A percentile compares a stretch with the other conserved stretches of the same genome.
phyloP scores from a whole-genome alignment of 2,797 vertebrate species.

The Ispidina lecontei region DNA sequence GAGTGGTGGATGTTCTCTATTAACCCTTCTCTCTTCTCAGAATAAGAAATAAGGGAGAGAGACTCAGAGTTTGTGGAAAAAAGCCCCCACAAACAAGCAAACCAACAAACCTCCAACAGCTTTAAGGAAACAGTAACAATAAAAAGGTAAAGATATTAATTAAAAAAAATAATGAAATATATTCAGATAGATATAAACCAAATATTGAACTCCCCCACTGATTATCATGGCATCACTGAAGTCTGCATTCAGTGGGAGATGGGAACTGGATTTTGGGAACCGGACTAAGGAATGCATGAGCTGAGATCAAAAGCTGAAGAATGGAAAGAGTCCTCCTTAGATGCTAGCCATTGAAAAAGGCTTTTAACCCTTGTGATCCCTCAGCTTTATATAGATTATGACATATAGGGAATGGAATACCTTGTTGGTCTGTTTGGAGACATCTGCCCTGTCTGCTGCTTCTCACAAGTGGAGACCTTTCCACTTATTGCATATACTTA shows the following conservation, averaged over 20 bases:
- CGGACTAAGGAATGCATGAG: not conserved
- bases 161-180: not conserved
- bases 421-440: not conserved
- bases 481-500: too few relatives aligned
- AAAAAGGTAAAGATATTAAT: not conserved
- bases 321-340: not conserved
- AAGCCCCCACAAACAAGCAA: not conserved
- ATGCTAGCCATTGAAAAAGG: too few relatives aligned
- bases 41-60: not conserved
- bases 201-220: not conserved
- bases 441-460: not conserved
- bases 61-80: not conserved
- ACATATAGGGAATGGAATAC: not conserved
- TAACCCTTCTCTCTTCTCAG: not conserved
- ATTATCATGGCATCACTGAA: not conserved
- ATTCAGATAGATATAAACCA: not conserved
- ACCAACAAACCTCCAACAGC: not conserved
- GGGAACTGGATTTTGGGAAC: not conserved
- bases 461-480: not conserved
- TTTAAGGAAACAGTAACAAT: not conserved
- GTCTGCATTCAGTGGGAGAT: not conserved
- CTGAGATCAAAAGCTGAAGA: not conserved
- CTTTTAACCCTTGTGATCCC: too few relatives aligned
- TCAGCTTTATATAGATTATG: not conserved
- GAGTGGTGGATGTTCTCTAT: not conserved